Percentiles rank a stretch among this genome's conserved stretches.
phyloP scores from a whole-genome alignment of 2,797 vertebrate genomes.

The Melanotaenia trifasciata region DNA sequence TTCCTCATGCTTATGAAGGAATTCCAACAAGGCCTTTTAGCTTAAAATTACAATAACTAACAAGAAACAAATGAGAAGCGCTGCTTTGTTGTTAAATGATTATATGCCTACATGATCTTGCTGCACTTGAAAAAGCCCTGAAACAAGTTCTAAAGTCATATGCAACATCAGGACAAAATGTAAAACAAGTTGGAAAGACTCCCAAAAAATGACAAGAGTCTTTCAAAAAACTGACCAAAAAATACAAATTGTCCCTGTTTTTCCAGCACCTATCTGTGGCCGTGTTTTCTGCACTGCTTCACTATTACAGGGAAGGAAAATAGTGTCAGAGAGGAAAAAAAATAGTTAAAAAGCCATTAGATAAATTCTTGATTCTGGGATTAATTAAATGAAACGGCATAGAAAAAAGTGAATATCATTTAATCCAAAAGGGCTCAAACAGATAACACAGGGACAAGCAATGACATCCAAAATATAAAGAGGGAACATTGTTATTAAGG shows the following conservation, averaged over 20 bases:
- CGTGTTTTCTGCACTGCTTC: not conserved
- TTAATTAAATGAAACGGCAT: not conserved
- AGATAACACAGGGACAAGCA: not conserved
- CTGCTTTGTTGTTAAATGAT: not conserved
- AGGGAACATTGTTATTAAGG: not conserved
- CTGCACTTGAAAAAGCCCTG: not conserved
- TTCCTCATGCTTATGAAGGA: not conserved
- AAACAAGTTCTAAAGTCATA: not conserved
- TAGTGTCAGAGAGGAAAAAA: not conserved
- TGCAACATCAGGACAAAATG: not conserved
- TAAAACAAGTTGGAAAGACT: not conserved
- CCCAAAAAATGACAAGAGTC: not conserved
- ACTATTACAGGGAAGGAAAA: slow-evolving; percentile 7
- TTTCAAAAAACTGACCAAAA: slow-evolving; percentile 7
- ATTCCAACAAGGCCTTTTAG: not conserved
- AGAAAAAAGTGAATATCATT: not conserved
- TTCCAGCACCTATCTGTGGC: not conserved
- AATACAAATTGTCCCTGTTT: not conserved
- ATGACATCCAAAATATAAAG: not conserved
- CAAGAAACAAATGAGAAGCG: not conserved
- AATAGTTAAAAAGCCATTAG: not conserved
- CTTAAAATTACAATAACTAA: not conserved
- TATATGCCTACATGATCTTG: not conserved
- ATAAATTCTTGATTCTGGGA: not conserved
- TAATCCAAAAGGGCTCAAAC: not conserved